These are phyloP conservation scores for Chloebia gouldiae DNA, from an alignment of 2,113 vertebrate species.

Conservation along the genomic window DNA sequence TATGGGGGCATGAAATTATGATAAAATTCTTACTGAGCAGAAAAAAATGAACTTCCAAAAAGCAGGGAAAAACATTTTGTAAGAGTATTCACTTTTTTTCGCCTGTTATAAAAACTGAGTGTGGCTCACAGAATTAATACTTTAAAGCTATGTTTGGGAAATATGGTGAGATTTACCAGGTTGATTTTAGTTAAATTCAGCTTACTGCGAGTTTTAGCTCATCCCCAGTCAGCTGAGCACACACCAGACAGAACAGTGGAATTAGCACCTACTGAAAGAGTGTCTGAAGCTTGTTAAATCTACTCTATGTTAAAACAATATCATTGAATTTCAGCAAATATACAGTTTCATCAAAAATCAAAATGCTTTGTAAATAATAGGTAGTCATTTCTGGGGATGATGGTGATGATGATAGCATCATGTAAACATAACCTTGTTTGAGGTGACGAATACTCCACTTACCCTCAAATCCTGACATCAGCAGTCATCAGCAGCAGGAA, in stretches of 20 bases:
- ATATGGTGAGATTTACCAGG: neutral
- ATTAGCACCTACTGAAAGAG: neutral
- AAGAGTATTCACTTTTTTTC: conserved; percentile 41
- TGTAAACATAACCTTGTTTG: neutral
- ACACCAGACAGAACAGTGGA: neutral
- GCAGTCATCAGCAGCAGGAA: neutral
- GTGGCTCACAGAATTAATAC: conserved; percentile 50
- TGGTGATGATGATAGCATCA: neutral
- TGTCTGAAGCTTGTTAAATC: neutral
- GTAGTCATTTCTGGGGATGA: neutral
- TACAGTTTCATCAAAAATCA: neutral
- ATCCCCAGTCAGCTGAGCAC: neutral
- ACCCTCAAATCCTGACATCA: neutral
- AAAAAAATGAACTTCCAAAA: conserved; percentile 47
- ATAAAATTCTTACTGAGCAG: conserved; percentile 60
- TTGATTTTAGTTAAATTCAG: neutral
- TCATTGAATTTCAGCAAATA: neutral
- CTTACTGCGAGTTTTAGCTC: neutral
- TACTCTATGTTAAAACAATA: neutral
- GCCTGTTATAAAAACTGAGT: neutral
- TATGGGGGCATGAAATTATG: conserved; percentile 62
- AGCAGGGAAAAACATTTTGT: conserved; percentile 22
- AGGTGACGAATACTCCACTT: neutral
- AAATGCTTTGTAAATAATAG: neutral
- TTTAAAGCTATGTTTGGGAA: conserved; percentile 9